Evolutionary conservation across 2,113 vertebrate genomes (phyloP).

Genomic region (Tricholaema leucomelas): DNA sequence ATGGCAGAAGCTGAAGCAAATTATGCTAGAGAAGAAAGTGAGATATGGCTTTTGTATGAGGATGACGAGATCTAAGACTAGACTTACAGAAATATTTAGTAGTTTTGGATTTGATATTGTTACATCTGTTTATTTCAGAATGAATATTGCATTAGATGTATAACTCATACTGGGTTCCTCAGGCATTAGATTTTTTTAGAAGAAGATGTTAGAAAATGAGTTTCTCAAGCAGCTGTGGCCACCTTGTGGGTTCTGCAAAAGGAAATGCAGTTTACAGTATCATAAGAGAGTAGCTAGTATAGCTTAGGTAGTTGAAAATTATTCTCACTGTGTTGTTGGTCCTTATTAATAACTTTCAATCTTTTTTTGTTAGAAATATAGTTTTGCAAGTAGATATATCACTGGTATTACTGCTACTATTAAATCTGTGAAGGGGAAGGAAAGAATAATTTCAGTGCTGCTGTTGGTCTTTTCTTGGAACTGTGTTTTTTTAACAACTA

Average conservation of each 20-base stretch:
- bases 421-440: not conserved
- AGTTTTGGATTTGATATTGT: not conserved
- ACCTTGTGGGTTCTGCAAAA: slow-evolving; percentile 38
- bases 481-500: not conserved
- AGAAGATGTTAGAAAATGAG: not conserved
- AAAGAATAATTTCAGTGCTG: not conserved
- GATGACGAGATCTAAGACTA: not conserved
- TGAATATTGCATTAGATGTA: not conserved
- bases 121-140: not conserved
- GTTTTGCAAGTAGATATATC: not conserved
- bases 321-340: not conserved
- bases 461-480: not conserved
- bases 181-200: not conserved
- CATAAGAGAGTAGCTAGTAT: not conserved
- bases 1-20: not conserved
- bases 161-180: not conserved
- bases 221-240: slow-evolving; percentile 28
- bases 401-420: not conserved
- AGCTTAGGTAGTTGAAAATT: not conserved
- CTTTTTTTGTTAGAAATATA: not conserved
- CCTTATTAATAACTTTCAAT: not conserved
- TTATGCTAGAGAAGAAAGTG: not conserved
- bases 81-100: not conserved
- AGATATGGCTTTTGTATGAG: not conserved
- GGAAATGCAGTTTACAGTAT: not conserved